Conservation (phyloP, 1,140 invertebrate species). For the Laupala kohalensis region DNA sequence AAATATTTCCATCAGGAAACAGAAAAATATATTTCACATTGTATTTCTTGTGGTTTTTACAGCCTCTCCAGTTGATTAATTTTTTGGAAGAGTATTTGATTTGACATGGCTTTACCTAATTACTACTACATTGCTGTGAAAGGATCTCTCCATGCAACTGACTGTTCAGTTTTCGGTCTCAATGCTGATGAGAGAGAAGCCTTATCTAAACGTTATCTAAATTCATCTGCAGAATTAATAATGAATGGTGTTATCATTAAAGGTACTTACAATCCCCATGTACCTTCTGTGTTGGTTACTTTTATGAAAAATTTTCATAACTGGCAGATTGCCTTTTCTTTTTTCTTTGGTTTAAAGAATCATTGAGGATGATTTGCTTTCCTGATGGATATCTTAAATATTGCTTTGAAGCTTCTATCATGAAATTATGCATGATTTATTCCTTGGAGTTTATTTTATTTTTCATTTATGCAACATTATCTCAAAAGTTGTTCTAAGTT, state of each 20-base stretch:
- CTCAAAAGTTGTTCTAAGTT: not conserved
- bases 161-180: constrained; percentile 60
- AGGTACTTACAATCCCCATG: constrained; percentile 24
- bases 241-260: constrained; percentile 53
- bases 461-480: not conserved
- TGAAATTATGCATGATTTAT: not conserved
- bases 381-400: too few species aligned
- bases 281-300: not conserved
- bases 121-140: constrained; percentile 59
- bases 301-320: not conserved
- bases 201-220: constrained; percentile 48
- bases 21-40: too few species aligned
- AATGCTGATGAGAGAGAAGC: constrained; percentile 49
- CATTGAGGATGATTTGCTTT: too few species aligned
- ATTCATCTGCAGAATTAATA: constrained; percentile 40
- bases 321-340: not conserved
- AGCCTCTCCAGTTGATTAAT: not conserved
- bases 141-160: constrained; percentile 55
- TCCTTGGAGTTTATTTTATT: not conserved
- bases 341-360: too few species aligned
- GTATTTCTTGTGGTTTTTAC: too few species aligned
- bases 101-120: constrained; percentile 4
- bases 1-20: too few species aligned
- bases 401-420: not conserved
- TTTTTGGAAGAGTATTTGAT: not conserved